Percentiles rank a stretch among this genome's conserved stretches.
Conservation (phyloP, 92 coral and sea anemone species). For the Porites rus region DNA sequence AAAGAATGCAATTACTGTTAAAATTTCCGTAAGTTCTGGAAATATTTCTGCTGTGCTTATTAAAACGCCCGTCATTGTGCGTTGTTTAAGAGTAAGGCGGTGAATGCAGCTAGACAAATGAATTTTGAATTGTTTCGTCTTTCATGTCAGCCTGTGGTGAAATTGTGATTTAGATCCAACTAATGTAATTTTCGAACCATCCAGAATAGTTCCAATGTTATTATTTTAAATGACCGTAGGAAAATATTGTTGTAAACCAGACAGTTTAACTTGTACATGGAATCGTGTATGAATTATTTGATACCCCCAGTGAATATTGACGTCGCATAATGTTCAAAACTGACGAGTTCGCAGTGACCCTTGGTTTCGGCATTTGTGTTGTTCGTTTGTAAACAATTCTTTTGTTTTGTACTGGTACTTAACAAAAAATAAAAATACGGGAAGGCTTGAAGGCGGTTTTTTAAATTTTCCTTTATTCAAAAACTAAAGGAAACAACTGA, state of each 20-base stretch:
- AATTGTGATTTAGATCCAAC: constrained; percentile 9
- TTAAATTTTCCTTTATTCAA: background rate
- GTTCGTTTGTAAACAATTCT: background rate
- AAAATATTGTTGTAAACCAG: too few species aligned
- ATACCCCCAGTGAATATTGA: background rate
- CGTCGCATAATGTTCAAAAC: background rate
- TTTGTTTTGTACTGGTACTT: background rate
- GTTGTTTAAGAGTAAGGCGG: constrained; percentile 10
- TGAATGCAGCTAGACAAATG: background rate
- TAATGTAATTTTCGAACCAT: constrained; percentile 10
- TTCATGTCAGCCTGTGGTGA: constrained; percentile 4
- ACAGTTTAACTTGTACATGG: background rate
- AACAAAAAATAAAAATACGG: background rate
- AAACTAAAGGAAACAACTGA: background rate
- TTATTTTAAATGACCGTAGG: too few species aligned
- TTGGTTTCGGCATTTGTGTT: background rate
- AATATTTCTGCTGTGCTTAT: background rate
- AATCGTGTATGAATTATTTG: background rate
- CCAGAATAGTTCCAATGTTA: background rate
- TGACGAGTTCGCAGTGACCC: background rate
- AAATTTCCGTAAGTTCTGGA: background rate
- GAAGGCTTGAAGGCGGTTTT: background rate
- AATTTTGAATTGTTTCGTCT: constrained; percentile 48
- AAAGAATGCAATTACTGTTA: background rate
- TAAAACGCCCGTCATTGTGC: constrained; percentile 15